Conservation (phyloP, 2,797 vertebrate species). For the Gymnopithys bicolor region DNA sequence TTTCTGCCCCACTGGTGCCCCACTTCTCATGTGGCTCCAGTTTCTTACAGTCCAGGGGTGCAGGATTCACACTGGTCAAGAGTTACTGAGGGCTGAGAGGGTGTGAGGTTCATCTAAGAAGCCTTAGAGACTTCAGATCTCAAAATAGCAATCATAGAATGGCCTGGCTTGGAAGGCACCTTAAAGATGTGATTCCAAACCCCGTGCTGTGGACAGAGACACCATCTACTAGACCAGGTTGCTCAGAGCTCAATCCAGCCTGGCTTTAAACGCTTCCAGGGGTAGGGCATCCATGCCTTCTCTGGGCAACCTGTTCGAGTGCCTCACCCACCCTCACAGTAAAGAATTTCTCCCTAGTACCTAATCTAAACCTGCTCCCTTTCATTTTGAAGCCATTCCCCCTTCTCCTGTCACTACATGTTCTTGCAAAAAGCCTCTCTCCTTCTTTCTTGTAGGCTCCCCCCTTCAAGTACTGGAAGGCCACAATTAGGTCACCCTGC, state of each 20-base stretch:
- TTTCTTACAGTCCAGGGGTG: not conserved
- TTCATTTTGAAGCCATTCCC: not conserved
- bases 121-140: not conserved
- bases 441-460: accelerated
- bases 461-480: not conserved
- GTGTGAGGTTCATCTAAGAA: not conserved
- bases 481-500: not conserved
- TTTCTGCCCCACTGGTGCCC: not conserved
- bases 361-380: not conserved
- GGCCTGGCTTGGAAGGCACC: not conserved
- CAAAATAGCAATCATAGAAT: not conserved
- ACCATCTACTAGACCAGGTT: not conserved
- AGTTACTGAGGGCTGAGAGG: not conserved
- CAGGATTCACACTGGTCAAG: not conserved
- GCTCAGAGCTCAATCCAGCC: not conserved
- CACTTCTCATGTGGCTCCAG: not conserved
- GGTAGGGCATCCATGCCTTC: not conserved
- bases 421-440: not conserved
- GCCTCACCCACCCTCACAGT: not conserved
- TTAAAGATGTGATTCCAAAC: not conserved
- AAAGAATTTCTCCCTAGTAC: not conserved
- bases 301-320: not conserved
- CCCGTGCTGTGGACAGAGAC: not conserved
- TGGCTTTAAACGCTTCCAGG: not conserved
- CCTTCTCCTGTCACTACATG: not conserved